Base-by-base conservation (phyloP, 2,888 invertebrate species). In the Microctonus hyperodae region DNA sequence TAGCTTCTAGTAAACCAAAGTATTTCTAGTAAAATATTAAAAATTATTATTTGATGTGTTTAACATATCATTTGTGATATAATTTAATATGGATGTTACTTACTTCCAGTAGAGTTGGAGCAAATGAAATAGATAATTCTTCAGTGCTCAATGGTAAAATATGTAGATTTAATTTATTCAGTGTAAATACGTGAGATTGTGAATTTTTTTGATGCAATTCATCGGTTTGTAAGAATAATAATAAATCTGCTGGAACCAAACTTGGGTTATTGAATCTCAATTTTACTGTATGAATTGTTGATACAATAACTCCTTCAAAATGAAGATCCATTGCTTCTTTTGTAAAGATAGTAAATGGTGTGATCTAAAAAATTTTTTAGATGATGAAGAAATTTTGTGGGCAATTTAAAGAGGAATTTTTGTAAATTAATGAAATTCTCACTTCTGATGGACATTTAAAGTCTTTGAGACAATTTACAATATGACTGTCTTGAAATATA, bases 401-500 rank as follows among this genome's bases (percentile, higher is more conserved):
- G 7, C 3, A 5, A 28, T 28, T 28, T 28, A 3, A 28, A 5
- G 28, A 28, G 28, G 28, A 25, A 13, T 13, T 13, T 11, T 23
- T 11, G 2, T 25, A 40, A 35, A 48, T 48, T 64, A 16, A 53
- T 33, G 31, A 33, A 35, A 9, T n/a, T 51, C 58, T 13, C 55
- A 85, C 85, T 76, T 85, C 78, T 62, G 86, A 86, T 1, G 85
- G 86, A 48, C 85, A 84, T 74, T 85, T 82, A 70, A 88, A 88
- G 68, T 89, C 87, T 0, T 83, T 75, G 56, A 88, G 74, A 64
- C 81, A 84, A 74, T 88, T 86, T 0, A 89, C 86, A 67, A 90
- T 85, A 22, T 87, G 84, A 74, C 88, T 88, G 78, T 89, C 88
- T 68, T 86, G 85, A 76, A 90, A 90, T 0, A 90, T 88, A 2